Conservation (phyloP, 2,113 vertebrate species). For the Bostrychus sinensis region DNA sequence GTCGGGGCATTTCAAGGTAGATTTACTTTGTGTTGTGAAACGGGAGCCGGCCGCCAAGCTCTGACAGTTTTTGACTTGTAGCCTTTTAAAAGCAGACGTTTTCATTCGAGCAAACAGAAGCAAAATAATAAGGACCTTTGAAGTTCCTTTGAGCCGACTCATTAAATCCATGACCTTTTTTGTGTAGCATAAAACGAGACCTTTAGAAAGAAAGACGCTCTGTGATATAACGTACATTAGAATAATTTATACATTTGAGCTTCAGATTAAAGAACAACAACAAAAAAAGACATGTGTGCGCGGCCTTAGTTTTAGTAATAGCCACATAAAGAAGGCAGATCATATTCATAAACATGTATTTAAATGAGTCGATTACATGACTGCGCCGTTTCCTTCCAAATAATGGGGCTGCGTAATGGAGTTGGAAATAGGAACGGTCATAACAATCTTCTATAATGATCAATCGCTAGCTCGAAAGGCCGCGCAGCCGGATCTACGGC, state of each 20-base stretch:
- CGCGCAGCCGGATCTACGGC: neutral
- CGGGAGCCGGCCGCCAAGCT: neutral
- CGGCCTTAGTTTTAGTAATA: constrained; percentile 13
- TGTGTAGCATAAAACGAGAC: constrained; percentile 25
- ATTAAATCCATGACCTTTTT: constrained; percentile 49
- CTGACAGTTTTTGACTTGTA: constrained; percentile 26
- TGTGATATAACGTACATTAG: constrained; percentile 9
- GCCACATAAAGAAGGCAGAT: constrained; percentile 18
- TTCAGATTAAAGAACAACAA: constrained; percentile 12
- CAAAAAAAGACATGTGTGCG: constrained; percentile 1
- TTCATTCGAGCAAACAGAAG: constrained; percentile 3
- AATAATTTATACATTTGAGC: constrained; percentile 22
- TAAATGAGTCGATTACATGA: constrained; percentile 4
- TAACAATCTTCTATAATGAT: constrained; percentile 3
- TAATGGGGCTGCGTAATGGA: neutral
- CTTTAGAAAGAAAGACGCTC: constrained; percentile 15
- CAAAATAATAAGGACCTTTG: constrained; percentile 24
- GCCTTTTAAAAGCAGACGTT: constrained; percentile 19
- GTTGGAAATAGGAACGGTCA: neutral
- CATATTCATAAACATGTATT: neutral
- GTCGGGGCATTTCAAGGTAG: constrained; percentile 25
- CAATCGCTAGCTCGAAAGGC: neutral
- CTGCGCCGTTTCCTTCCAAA: constrained; percentile 12
- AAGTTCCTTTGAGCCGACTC: constrained; percentile 20
- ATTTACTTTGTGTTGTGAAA: constrained; percentile 17